Evolutionary conservation across 92 coral and sea anemone species (phyloP).

Genomic region (Umimayanthus chanpuru): DNA sequence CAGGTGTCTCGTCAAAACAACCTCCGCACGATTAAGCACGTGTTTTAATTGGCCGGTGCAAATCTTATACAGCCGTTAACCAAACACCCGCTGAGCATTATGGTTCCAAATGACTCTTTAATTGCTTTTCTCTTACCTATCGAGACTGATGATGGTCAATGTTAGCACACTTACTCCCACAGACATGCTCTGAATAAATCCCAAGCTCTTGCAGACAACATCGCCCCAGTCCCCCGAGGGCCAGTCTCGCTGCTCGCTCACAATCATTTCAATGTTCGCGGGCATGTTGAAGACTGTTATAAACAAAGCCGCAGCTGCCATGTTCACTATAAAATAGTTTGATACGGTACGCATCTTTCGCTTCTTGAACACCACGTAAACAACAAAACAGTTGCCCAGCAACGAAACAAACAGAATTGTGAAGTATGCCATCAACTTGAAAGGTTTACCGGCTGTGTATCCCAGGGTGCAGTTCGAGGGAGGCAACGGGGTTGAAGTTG

Average conservation of each 20-base stretch:
- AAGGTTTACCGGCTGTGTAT: conserved; percentile 17
- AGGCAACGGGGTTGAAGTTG: not conserved
- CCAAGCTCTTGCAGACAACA: conserved; percentile 35
- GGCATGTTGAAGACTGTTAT: conserved; percentile 30
- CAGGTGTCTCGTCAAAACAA: no score
- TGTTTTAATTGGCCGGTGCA: no score
- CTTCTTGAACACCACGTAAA: conserved; percentile 38
- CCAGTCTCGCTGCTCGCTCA: conserved; percentile 40
- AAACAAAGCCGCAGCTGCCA: conserved; percentile 34
- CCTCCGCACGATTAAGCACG: no score
- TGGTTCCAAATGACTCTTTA: not conserved
- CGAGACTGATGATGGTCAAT: conserved; percentile 26
- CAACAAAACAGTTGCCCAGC: conserved; percentile 37
- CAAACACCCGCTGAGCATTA: not conserved
- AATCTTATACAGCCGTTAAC: no score
- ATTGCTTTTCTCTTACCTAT: conserved; percentile 19
- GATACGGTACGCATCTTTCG: conserved; percentile 42
- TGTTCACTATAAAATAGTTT: conserved; percentile 34
- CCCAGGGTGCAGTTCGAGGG: conserved; percentile 4
- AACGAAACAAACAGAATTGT: conserved; percentile 27
- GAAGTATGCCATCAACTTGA: conserved; percentile 26
- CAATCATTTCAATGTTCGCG: conserved; percentile 35
- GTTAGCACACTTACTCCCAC: conserved; percentile 34
- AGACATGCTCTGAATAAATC: conserved; percentile 29
- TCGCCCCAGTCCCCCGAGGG: conserved; percentile 36